A percentile compares a stretch with the other conserved stretches of the same genome.
These are phyloP conservation scores for Tychaedon coryphoeus DNA, from an alignment of 2,113 vertebrate genomes.

Conservation along the genomic window DNA sequence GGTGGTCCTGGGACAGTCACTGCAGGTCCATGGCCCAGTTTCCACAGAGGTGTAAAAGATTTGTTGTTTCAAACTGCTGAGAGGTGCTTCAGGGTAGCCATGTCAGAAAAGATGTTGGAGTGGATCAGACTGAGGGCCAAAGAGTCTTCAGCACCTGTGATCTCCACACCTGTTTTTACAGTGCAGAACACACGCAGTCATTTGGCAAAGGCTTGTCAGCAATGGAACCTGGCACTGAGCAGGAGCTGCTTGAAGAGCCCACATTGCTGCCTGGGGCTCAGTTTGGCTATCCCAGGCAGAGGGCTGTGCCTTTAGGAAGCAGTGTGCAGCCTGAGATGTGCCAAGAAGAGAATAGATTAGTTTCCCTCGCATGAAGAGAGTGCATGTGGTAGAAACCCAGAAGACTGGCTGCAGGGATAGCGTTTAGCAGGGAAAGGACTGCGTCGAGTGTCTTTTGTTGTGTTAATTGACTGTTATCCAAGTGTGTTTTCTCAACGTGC, in stretches of 20 bases:
- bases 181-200: neutral
- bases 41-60: neutral
- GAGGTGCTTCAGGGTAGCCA: neutral
- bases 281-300: neutral
- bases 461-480: neutral
- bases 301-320: neutral
- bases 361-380: neutral
- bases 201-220: neutral
- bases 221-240: neutral
- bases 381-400: neutral
- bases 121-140: neutral
- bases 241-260: neutral
- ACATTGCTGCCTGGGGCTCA: neutral
- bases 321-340: neutral
- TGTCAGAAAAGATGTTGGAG: neutral
- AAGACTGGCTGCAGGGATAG: neutral
- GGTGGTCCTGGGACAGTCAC: neutral
- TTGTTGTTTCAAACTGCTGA: neutral
- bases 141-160: neutral
- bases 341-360: neutral
- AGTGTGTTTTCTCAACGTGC: neutral
- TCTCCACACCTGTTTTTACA: neutral
- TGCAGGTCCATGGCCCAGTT: neutral
- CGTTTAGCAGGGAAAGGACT: neutral
- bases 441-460: neutral